phyloP scores from a whole-genome alignment of 2,797 vertebrate genomes.

The Nasua narica region DNA sequence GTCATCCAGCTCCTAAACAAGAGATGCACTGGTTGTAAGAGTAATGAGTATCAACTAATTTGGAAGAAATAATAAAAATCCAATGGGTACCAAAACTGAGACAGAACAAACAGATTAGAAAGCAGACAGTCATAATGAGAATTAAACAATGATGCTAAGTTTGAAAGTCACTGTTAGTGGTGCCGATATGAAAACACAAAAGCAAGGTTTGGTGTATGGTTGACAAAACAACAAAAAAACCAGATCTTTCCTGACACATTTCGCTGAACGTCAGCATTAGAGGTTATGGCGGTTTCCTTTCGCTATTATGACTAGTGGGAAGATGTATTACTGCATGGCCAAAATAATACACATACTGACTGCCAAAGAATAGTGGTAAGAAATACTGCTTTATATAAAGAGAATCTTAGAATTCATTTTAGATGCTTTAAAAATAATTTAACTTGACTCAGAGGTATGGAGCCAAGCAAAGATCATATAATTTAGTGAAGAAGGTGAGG shows the following conservation, averaged over 20 bases:
- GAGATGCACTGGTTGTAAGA: background rate
- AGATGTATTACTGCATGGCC: background rate
- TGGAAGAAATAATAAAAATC: background rate
- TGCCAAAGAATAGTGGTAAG: background rate
- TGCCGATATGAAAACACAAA: slow-evolving; percentile 37
- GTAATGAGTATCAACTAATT: background rate
- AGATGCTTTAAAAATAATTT: slow-evolving; percentile 18
- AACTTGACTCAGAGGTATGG: background rate
- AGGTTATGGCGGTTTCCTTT: background rate
- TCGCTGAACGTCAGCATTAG: slow-evolving; percentile 13
- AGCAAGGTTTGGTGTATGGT: background rate
- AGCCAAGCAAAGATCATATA: background rate
- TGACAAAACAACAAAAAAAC: background rate
- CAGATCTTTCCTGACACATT: background rate
- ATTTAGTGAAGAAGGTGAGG: background rate
- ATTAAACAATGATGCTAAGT: background rate
- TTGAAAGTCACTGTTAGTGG: background rate
- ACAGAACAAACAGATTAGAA: background rate
- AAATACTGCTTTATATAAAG: background rate
- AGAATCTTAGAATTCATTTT: background rate
- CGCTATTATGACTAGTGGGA: background rate
- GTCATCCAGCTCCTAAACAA: slow-evolving; percentile 17
- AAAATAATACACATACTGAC: background rate
- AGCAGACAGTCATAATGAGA: background rate
- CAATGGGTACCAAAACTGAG: background rate